Base-by-base conservation (phyloP, 2,797 vertebrate species). In the Rhynchonycteris naso region DNA sequence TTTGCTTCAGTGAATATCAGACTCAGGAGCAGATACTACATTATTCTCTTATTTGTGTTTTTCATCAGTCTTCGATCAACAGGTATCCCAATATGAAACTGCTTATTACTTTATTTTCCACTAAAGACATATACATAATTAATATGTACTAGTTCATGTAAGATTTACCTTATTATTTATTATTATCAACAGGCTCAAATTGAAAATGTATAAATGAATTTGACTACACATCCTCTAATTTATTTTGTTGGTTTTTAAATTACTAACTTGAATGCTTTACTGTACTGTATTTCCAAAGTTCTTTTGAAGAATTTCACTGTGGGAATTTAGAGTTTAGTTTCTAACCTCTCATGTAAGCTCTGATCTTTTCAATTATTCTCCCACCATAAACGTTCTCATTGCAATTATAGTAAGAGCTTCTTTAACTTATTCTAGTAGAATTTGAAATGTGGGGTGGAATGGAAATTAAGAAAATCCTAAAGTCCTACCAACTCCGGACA, bases 281-380 rank as follows among this genome's bases (percentile, higher is more conserved):
- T 82, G 13, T 90, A 58, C 59, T 86, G 6, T 91, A 26, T 66
- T 66, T 81, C 58, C 96, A 81, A 66, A 63, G n/a, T 90, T 24
- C 63, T 84, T 68, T 56, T 87, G 88, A 87, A 0, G 0, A 96
- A 91, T 78, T 85, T 13, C 15, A 19, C 0, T 0, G 16, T 81
- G 26, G 0, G 0, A 96, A 94, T 0, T 0, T 52, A 59, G 52
- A 92, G 68, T 81, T 96, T 86, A 90, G 28, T 85, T 95, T 96
- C 35, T 24, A 7, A 0, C 56, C 19, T 94, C 74, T 97, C 91
- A 94, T 79, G 43, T 7, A 9, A 1, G 35, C 80, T 91, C 84
- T 96, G 68, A 85, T 96, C 56, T 97, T 88, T 92, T 92, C 30
- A 95, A 82, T 92, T 97, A 94, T 97, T 97, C 74, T 98, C 96